These are phyloP conservation scores for Microhierax caerulescens DNA, from an alignment of 2,797 vertebrate species.

Conservation along the genomic window DNA sequence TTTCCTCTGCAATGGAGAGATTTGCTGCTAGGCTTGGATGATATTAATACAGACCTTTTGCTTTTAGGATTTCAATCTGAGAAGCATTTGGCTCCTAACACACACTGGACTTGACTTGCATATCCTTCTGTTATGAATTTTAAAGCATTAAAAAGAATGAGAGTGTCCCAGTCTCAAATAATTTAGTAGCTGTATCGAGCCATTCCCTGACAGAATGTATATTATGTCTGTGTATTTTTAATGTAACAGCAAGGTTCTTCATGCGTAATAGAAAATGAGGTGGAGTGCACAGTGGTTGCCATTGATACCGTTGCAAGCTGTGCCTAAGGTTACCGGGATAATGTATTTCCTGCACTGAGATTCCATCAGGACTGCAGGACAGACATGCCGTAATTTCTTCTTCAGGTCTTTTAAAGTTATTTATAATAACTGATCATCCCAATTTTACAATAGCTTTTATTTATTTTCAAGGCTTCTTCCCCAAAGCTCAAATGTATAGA, in stretches of 20 bases:
- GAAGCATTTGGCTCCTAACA: constrained; percentile 15
- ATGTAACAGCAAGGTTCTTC: constrained; percentile 22
- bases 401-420: neutral
- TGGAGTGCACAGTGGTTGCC: constrained; percentile 28
- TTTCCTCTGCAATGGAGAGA: neutral
- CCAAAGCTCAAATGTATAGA: neutral
- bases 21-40: neutral
- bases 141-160: neutral
- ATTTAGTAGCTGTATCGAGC: neutral
- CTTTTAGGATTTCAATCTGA: constrained; percentile 32
- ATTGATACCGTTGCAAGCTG: neutral
- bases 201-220: neutral
- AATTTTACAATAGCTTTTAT: neutral
- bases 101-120: neutral
- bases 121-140: neutral
- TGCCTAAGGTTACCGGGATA: constrained; percentile 40
- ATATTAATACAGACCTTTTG: constrained; percentile 6
- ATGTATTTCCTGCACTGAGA: neutral
- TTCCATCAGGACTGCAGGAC: constrained; percentile 23
- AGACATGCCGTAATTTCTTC: constrained; percentile 11
- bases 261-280: constrained; percentile 26
- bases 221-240: constrained; percentile 20
- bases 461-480: neutral
- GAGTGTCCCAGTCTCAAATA: neutral
- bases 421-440: neutral